Base-by-base conservation (phyloP, 1,140 invertebrate genomes). In the Hypothenemus hampei region DNA sequence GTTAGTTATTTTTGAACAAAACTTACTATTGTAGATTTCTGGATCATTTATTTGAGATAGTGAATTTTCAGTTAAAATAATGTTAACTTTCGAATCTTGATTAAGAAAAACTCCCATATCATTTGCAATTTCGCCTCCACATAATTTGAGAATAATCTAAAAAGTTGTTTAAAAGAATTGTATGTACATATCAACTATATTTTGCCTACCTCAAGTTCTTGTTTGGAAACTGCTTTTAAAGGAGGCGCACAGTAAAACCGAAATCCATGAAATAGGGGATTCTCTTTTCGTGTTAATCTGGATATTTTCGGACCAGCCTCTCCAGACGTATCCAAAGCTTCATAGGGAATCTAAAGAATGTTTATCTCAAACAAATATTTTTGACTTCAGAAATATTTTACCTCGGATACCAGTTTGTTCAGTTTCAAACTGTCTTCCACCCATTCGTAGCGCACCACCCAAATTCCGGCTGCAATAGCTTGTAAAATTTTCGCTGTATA, bases 401-500 rank as follows among this genome's bases (percentile, higher is more conserved):
- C 69, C 60, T 71, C 69, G n/a, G 64, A 40, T 8, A 70, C 54
- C 37, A 70, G 57, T 33, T 21, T 23, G 29, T 68, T 66, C 22
- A 60, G 50, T 21, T 26, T 21, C 10, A 70, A 54, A 61, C 65
- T 69, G 53, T 70, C 66, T 33, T 65, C 47, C 4, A 67, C 59
- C 69, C 69, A 71, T 45, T 64, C 56, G 44, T 60, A 66, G 29
- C 58, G 63, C 7, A 71, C 18, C 3, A 71, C 62, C 69, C 69
- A 71, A 54, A 66, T 60, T 5, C 68, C 68, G n/a, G 64, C 57
- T 5, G 69, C 68, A 7, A 71, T 60, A 5, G 67, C 69, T n/a
- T 51, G 56, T 15, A 71, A 50, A 37, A 62, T 70, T 36, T 71
- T 71, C n/a, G 68, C 67, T 3, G 69, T 71, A 43, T 70, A 64